These are phyloP conservation scores for Threskiornis aethiopicus DNA, from an alignment of 2,797 vertebrate species.

Conservation along the genomic window DNA sequence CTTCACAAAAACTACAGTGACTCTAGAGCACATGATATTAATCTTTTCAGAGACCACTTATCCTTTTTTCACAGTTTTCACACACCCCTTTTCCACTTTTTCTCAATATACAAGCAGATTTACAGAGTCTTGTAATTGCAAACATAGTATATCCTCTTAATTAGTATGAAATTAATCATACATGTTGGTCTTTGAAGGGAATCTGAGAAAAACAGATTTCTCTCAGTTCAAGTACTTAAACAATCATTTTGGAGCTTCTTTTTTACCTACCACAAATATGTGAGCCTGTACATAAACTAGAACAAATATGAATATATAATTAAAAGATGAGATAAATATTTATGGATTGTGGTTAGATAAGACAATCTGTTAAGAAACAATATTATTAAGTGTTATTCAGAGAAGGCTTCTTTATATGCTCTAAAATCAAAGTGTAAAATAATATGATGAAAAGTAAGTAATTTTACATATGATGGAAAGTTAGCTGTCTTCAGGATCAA, in stretches of 20 bases:
- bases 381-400: background rate
- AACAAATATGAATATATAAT: background rate
- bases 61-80: background rate
- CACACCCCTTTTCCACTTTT: background rate
- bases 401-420: background rate
- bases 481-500: background rate
- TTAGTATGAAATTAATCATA: background rate
- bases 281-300: background rate
- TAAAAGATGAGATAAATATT: background rate
- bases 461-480: background rate
- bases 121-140: background rate
- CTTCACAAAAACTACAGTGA: background rate
- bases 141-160: background rate
- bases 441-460: background rate
- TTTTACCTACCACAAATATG: background rate
- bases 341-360: background rate
- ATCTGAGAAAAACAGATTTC: background rate
- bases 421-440: background rate
- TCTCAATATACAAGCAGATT: background rate
- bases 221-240: background rate
- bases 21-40: background rate
- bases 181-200: background rate
- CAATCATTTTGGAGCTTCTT: background rate
- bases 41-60: background rate
- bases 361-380: background rate